Percentiles rank a stretch among this genome's conserved stretches.
These are phyloP conservation scores for Rhynchomys soricoides DNA, from an alignment of 2,113 vertebrate species.

Conservation along the genomic window DNA sequence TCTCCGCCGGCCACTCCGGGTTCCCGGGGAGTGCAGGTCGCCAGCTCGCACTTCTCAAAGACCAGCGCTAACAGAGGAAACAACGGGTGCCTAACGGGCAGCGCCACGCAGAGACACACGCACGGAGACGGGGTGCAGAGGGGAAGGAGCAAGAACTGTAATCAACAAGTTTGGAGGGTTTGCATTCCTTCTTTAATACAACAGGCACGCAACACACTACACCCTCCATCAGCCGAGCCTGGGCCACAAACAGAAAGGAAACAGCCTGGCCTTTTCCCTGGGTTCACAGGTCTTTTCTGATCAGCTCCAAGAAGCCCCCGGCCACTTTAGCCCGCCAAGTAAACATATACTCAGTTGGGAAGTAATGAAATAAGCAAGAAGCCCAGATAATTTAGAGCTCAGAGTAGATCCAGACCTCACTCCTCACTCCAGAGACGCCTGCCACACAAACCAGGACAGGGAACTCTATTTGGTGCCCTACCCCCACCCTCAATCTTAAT, in stretches of 20 bases:
- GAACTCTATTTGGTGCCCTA: neutral
- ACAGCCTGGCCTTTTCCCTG: conserved; percentile 50
- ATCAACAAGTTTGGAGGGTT: conserved; percentile 87
- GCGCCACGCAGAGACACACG: conserved; percentile 86
- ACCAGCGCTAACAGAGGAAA: conserved; percentile 99
- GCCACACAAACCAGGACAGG: conserved; percentile 19
- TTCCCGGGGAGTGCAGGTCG: conserved; percentile 98
- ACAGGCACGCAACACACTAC: conserved; percentile 77
- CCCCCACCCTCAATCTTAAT: neutral
- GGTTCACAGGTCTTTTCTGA: conserved; percentile 43
- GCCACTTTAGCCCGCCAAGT: conserved; percentile 46
- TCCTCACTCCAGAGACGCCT: conserved; percentile 38
- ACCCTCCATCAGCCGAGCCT: conserved; percentile 61
- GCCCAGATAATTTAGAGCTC: conserved; percentile 2
- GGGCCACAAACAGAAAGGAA: conserved; percentile 77
- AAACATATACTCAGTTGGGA: conserved; percentile 18
- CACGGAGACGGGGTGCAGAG: conserved; percentile 82
- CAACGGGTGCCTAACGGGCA: conserved; percentile 96
- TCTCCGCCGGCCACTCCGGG: conserved; percentile 96
- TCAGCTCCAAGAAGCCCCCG: conserved; percentile 22
- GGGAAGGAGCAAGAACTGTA: conserved; percentile 82
- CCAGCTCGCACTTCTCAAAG: conserved; percentile 99
- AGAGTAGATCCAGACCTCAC: conserved; percentile 6
- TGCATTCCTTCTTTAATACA: conserved; percentile 70
- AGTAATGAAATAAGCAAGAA: neutral